phyloP scores from a whole-genome alignment of 2,113 vertebrate genomes.

The Oreochromis niloticus region DNA sequence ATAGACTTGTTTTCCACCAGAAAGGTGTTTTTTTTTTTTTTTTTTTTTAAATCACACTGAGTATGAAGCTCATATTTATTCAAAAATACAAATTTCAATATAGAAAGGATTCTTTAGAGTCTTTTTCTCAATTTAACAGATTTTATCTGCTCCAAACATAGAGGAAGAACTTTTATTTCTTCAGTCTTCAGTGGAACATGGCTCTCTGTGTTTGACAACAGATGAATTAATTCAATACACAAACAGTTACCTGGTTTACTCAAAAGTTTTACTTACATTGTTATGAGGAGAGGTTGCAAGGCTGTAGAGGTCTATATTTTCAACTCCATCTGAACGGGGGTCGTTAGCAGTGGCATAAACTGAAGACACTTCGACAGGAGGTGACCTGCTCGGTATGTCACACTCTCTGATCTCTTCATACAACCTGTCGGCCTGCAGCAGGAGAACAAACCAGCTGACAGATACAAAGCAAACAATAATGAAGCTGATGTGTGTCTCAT shows the following conservation, averaged over 20 bases:
- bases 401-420: too few species aligned
- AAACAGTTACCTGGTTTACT: fast-evolving
- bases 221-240: background rate
- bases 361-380: background rate
- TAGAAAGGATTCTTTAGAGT: fast-evolving
- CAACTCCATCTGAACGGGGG: background rate
- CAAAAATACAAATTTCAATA: fast-evolving
- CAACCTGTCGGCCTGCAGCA: background rate
- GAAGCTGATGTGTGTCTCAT: too few species aligned
- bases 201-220: background rate
- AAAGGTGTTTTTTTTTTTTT: fast-evolving
- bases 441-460: background rate
- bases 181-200: background rate
- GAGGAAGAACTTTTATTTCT: background rate
- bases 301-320: background rate
- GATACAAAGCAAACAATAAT: too few species aligned
- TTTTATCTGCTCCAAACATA: background rate
- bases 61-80: background rate
- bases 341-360: background rate
- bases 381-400: too few species aligned
- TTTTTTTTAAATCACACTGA: background rate
- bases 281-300: fast-evolving
- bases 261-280: background rate
- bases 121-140: background rate
- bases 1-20: background rate